Conservation (phyloP, 53 echinoderm and acorn worm species). For the Holothuria scabra region DNA sequence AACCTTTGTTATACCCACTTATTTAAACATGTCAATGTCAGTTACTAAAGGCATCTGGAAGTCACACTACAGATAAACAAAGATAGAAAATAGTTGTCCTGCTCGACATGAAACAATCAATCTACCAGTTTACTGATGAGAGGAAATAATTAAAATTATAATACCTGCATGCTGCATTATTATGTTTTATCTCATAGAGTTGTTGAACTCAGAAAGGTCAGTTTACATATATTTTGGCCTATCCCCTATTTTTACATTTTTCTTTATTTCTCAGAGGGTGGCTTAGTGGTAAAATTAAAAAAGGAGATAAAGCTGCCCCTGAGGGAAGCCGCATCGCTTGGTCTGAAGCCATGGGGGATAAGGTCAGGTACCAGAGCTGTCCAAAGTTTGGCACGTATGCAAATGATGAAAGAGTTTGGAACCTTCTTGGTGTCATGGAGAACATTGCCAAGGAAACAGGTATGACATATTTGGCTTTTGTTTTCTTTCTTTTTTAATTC, state of each 20-base stretch:
- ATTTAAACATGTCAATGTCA: too few relatives aligned
- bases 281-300: slow-evolving; percentile 76
- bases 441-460: slow-evolving; percentile 59
- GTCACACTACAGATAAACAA: too few relatives aligned
- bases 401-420: slow-evolving; percentile 63
- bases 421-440: slow-evolving; percentile 58
- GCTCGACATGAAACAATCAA: too few relatives aligned
- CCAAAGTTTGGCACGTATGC: slow-evolving; percentile 63
- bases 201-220: background rate
- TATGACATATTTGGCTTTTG: background rate
- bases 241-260: background rate
- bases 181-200: background rate
- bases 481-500: too few relatives aligned
- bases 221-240: background rate
- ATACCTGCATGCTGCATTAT: too few relatives aligned
- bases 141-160: too few relatives aligned
- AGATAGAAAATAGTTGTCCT: too few relatives aligned
- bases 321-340: slow-evolving; percentile 62
- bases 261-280: slow-evolving; percentile 62
- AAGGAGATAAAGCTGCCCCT: slow-evolving; percentile 52
- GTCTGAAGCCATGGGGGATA: slow-evolving; percentile 45
- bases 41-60: too few relatives aligned
- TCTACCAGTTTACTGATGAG: too few relatives aligned
- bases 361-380: slow-evolving; percentile 45
- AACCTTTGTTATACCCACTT: too few relatives aligned